Conservation (phyloP, 2,113 vertebrate genomes). For the Piprites chloris region DNA sequence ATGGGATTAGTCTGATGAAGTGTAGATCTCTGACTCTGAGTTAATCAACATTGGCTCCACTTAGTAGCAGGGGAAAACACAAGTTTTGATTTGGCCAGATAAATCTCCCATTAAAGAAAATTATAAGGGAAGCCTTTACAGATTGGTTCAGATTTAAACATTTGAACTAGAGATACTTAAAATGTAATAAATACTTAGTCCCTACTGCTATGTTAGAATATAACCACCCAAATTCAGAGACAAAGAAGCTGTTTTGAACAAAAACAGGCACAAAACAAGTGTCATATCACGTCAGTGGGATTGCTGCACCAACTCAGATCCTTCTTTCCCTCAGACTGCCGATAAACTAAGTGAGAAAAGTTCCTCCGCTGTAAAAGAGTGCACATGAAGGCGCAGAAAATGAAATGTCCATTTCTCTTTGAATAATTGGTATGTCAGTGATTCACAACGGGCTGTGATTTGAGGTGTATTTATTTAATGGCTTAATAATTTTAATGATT, state of each 20-base stretch:
- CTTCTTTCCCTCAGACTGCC: background rate
- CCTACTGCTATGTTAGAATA: background rate
- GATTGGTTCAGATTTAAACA: background rate
- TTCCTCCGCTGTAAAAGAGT: background rate
- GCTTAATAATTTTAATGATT: constrained; percentile 26
- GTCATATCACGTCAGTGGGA: background rate
- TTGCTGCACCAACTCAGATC: background rate
- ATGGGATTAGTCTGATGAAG: background rate
- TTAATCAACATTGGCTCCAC: background rate
- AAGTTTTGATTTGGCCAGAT: background rate
- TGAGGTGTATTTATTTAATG: constrained; percentile 10
- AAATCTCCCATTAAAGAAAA: background rate
- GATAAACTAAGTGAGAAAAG: background rate
- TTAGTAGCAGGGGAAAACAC: background rate
- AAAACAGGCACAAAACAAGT: background rate
- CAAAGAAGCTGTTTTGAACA: background rate
- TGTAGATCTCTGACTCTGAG: background rate
- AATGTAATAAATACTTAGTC: background rate
- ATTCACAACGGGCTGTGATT: background rate
- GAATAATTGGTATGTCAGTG: background rate
- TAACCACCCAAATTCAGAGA: background rate
- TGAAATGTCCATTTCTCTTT: background rate
- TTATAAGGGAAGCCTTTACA: background rate
- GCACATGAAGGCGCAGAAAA: background rate
- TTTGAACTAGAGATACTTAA: background rate